A percentile compares a stretch with the other conserved stretches of the same genome.
phyloP scores from a whole-genome alignment of 2,888 invertebrate genomes.

The Cephus nigrinus region DNA sequence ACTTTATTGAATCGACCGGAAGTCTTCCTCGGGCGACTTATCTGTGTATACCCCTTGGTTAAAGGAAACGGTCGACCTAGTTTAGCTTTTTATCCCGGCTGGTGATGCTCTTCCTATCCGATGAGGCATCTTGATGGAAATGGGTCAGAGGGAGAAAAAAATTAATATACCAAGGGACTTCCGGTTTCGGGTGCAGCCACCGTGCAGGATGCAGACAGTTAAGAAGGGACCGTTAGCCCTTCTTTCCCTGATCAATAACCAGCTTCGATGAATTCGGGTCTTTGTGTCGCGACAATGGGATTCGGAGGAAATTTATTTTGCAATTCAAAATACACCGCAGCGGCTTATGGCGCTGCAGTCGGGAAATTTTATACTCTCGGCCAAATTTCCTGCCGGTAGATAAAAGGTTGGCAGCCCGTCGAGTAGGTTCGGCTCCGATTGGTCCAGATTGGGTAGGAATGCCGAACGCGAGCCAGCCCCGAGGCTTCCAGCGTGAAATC shows the following conservation, averaged over 20 bases:
- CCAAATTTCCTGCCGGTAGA: too few relatives aligned
- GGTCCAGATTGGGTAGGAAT: neutral
- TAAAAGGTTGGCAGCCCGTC: neutral
- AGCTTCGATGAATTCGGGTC: neutral
- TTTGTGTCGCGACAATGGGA: neutral
- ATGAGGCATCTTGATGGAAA: too few relatives aligned
- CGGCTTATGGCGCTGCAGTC: neutral
- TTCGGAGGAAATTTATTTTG: neutral
- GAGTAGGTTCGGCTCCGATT: neutral
- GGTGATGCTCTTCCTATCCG: too few relatives aligned
- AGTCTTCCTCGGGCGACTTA: too few relatives aligned
- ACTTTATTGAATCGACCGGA: too few relatives aligned
- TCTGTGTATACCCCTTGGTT: too few relatives aligned
- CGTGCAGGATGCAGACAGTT: constrained; percentile 2
- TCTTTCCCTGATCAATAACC: neutral
- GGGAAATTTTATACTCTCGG: too few relatives aligned
- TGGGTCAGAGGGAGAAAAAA: constrained; percentile 1
- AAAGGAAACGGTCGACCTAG: too few relatives aligned
- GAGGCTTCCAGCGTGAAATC: neutral
- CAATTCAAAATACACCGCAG: neutral
- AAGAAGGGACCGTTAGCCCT: neutral
- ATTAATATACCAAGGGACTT: neutral
- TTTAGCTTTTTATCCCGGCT: too few relatives aligned
- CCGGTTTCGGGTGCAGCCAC: constrained; percentile 3
- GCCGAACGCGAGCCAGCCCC: neutral